phyloP scores from a whole-genome alignment of 2,797 vertebrate species.

The Gallinago nigripennis region DNA sequence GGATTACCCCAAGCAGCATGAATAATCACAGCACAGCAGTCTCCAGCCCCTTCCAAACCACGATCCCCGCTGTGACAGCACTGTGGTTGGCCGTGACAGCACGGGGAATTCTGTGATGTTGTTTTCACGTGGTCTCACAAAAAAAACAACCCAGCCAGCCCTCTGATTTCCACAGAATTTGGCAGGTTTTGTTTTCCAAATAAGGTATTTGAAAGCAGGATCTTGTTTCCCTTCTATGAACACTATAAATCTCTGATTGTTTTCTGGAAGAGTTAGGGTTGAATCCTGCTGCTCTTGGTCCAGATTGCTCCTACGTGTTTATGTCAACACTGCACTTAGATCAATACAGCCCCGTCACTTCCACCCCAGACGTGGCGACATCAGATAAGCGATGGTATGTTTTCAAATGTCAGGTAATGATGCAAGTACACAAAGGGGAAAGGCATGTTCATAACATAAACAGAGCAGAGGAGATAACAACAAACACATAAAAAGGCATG shows the following conservation, averaged over 20 bases:
- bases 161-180: not conserved
- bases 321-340: not conserved
- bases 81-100: rapidly evolving
- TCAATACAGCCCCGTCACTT: not conserved
- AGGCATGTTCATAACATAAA: not conserved
- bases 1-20: not conserved
- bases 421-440: not conserved
- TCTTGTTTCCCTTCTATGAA: not conserved
- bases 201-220: not conserved
- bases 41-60: not conserved
- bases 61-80: rapidly evolving
- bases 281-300: not conserved
- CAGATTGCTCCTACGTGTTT: not conserved
- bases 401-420: not conserved
- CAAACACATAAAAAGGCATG: not conserved
- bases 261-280: not conserved
- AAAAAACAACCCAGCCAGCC: not conserved
- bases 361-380: not conserved
- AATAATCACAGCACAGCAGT: not conserved
- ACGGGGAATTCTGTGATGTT: not conserved
- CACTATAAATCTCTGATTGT: not conserved
- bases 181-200: not conserved
- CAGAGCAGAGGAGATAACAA: not conserved
- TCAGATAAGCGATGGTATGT: not conserved
- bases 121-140: not conserved